Percentiles rank a stretch among this genome's conserved stretches.
These are phyloP conservation scores for Papilio dardanus DNA, from an alignment of 1,140 invertebrate species.

Conservation along the genomic window DNA sequence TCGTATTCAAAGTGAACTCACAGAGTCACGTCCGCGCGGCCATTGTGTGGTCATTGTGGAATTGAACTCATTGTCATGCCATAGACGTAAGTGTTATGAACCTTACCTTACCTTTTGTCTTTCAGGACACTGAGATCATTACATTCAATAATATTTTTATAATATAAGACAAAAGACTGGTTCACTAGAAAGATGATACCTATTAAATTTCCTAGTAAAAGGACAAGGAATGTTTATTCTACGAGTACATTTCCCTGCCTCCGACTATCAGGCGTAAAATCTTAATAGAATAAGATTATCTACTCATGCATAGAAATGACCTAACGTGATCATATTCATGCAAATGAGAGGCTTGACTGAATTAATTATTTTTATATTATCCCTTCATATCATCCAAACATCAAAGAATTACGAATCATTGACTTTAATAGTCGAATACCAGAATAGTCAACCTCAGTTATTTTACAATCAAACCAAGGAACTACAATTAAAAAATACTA, in stretches of 20 bases:
- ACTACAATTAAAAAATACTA: too few species aligned
- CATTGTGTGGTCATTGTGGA: conserved; percentile 33
- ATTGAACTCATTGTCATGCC: conserved; percentile 40
- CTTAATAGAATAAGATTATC: background rate
- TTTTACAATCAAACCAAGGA: too few species aligned
- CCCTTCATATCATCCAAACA: too few species aligned
- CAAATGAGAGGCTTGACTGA: background rate
- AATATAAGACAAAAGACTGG: background rate
- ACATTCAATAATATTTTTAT: background rate
- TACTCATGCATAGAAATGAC: background rate
- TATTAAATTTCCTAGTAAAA: background rate
- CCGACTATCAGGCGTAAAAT: background rate
- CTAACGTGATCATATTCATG: conserved; percentile 6
- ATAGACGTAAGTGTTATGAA: conserved; percentile 35
- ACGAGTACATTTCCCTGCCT: background rate
- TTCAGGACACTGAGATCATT: background rate
- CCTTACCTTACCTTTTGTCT: conserved; percentile 18
- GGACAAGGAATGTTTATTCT: background rate
- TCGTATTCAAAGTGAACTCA: conserved; percentile 11
- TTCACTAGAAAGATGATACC: background rate
- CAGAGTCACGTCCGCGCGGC: conserved; percentile 32
- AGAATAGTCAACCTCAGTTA: background rate
- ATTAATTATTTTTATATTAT: background rate
- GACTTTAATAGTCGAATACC: too few species aligned
- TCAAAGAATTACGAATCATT: too few species aligned